Evolutionary conservation across 2,888 invertebrate genomes (phyloP).

Genomic region (Archaeoteleia sp.): DNA sequence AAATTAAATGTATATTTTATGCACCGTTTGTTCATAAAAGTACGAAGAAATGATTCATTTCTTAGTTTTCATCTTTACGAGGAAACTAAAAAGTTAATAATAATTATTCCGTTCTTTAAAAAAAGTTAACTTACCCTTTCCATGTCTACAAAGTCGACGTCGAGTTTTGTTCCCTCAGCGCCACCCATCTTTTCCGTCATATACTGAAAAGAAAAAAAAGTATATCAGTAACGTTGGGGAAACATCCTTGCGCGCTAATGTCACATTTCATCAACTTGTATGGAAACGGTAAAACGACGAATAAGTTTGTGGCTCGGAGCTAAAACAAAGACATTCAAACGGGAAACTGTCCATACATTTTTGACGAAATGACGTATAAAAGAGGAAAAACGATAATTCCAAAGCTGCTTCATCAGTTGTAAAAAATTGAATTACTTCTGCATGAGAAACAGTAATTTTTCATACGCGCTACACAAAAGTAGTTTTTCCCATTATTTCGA

Average conservation of each 20-base stretch:
- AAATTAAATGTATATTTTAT: no score
- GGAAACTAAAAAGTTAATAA: conserved; percentile 3
- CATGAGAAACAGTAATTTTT: conserved; percentile 11
- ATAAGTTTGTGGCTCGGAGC: conserved; percentile 3
- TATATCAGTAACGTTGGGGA: conserved; percentile 11
- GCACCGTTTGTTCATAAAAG: no score
- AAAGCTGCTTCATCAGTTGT: conserved; percentile 22
- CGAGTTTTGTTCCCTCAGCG: conserved; percentile 99
- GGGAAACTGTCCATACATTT: conserved; percentile 5
- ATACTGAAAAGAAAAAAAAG: conserved; percentile 83
- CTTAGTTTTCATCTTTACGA: not conserved
- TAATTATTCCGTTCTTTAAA: no score
- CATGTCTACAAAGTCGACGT: conserved; percentile 98
- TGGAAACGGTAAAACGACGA: conserved; percentile 1
- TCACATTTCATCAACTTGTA: not conserved
- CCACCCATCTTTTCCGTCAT: conserved; percentile 99
- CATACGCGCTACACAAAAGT: conserved; percentile 1
- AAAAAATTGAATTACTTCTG: conserved; percentile 14
- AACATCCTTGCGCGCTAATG: no score
- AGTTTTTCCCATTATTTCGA: not conserved
- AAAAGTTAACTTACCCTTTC: conserved; percentile 88
- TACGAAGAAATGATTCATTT: no score
- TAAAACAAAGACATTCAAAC: conserved; percentile 10
- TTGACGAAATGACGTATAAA: conserved; percentile 3
- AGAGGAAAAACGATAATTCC: not conserved